Base-by-base conservation (phyloP, 2,113 vertebrate genomes). In the Atlantisia rogersi region DNA sequence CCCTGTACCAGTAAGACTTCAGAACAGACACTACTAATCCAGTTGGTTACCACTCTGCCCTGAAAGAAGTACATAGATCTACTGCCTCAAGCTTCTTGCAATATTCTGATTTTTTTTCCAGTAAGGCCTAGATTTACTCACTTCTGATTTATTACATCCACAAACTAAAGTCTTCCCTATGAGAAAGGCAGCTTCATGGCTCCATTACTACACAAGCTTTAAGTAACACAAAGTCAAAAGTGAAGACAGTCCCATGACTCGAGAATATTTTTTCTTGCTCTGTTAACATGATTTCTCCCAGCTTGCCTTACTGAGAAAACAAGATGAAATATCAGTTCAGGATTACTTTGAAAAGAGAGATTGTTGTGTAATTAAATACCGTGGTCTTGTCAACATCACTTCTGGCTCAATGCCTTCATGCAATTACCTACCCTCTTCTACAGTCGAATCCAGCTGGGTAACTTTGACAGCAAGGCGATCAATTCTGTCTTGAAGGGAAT, bases 401-500 rank as follows among this genome's bases (percentile, higher is more conserved):
- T 97, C 90, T 78, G 78, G 88, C 78, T 97, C 93, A 80, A 5
- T 63, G 79, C 90, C 79, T 86, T 92, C 92, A 65, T 48, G 88
- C 87, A 96, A 95, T 97, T 97, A 98, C 99, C 95, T 98, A 99
- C 99, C 99, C 98, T 99, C 99, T 96, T 99, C 99, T 86, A 99
- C 99, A 0, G 99, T 99, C 56, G 99, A 99, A 98, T 99, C 99
- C 98, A 99, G 98, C 98, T 99, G 99, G 35, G 99, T 99, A 96
- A 99, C 99, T 98, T 99, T 99, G 97, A 99, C 98, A 86, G 99
- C 99, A 56, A 99, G 99, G 59, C 99, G 99, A 98, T 99, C 99
- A 56, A 99, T 99, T 95, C 99, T 99, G 97, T 99, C 99, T 98
- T 99, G 99, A 86, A 99, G 99, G 91, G 99, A 99, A 98, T 99